These are phyloP conservation scores for Thyatira batis DNA, from an alignment of 2,888 invertebrate genomes.

Conservation along the genomic window DNA sequence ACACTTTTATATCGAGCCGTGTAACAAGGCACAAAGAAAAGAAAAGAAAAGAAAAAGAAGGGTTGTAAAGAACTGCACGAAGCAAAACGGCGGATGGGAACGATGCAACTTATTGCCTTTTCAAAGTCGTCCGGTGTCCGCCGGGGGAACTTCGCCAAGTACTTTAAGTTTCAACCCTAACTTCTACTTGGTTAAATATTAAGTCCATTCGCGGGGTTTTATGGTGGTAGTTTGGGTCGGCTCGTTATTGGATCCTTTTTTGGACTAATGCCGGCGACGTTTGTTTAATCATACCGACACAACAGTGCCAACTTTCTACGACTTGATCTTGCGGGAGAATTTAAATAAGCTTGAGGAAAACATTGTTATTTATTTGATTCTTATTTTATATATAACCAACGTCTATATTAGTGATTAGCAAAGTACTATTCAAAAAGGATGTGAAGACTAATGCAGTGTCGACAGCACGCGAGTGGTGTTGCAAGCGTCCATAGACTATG, in stretches of 20 bases:
- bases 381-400: too few species aligned
- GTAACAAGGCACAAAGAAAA: not conserved
- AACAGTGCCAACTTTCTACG: too few species aligned
- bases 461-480: not conserved
- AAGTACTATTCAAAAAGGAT: too few species aligned
- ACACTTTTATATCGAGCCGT: not conserved
- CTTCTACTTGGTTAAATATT: constrained; percentile 1
- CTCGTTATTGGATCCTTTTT: not conserved
- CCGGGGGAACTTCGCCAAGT: not conserved
- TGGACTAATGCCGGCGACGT: not conserved
- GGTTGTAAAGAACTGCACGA: not conserved
- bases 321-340: too few species aligned
- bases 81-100: not conserved
- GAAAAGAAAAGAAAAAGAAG: not conserved
- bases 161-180: not conserved
- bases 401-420: too few species aligned
- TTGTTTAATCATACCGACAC: too few species aligned
- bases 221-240: not conserved
- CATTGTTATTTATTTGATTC: too few species aligned
- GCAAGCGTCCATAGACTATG: not conserved
- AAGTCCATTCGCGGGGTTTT: not conserved
- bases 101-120: not conserved
- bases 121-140: not conserved
- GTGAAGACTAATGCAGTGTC: not conserved
- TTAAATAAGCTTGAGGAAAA: too few species aligned